Evolutionary conservation across 2,888 invertebrate species (phyloP), one percentile per base, ranked within the genome.

Genomic region (Gymnocheta viridis): DNA sequence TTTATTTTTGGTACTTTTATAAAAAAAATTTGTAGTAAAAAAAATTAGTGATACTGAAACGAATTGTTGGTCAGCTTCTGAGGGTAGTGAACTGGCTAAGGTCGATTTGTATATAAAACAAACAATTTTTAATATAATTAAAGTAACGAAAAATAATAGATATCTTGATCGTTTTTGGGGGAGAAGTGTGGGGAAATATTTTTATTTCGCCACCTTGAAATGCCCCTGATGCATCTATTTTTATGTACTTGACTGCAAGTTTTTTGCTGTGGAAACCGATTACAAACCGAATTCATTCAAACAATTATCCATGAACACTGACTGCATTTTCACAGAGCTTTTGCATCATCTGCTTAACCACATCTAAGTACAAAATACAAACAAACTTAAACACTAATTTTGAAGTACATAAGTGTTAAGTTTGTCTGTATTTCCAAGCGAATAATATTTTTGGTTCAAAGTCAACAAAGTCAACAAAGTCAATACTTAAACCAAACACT

Each of bases 381-480:
- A 24, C 17, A 47, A 41, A 56, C 10, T 41, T 29, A 9, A 22
- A 66, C 6, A 67, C 38, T 49, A 49, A 35, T 49, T 38, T 56
- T 47, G 14, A 67, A 67, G 44, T 38, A 69, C 38, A 41, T n/a
- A 54, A 7, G 9, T 12, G 24, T 67, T 41, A 51, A 78, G 62
- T n/a, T n/a, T n/a, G n/a, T n/a, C n/a, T n/a, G n/a, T 79, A 27
- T 64, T 70, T 73, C 22, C 47, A 80, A 49, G 66, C 56, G 64
- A 56, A 56, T 24, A 67, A 35, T 35, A 47, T 64, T 72, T 78
- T 80, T 49, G 47, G 72, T 80, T 72, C 79, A 80, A 80, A 80
- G 79, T 80, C 79, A 80, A 58, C 58, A 80, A 80, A 80, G 79
- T 80, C 79, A 80, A 58, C 58, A 32, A 47, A 47, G 5, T 47